Base-by-base conservation (phyloP, 2,888 invertebrate genomes). In the Ichneumoninae sp. region DNA sequence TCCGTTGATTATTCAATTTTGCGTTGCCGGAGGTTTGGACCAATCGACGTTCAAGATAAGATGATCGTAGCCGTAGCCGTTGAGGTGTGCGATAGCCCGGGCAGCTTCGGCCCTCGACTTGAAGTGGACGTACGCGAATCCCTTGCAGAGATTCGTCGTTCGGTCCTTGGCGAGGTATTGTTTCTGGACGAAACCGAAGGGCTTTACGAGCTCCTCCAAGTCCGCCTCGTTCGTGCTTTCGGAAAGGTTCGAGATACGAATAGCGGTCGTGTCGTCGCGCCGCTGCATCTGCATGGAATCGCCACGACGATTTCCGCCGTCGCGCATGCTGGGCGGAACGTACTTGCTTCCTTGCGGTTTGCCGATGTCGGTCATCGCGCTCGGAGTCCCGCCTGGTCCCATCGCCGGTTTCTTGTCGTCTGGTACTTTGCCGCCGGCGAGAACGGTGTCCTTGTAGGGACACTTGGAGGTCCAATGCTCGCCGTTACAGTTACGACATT, bases 401-500 rank as follows among this genome's bases (percentile, higher is more conserved):
- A 84, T 40, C 0, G 89, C 82, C 3, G 92, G 90, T 82, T 94
- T 94, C 86, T 94, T 94, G 30, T 94, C 94, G 19, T 93, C 94
- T 1, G 91, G 88, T 36, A 91, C 89, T 90, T 93, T 93, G 82
- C 95, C 94, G 87, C 96, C 96, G 77, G 96, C 96, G 90, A 97
- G 94, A 89, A 96, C 96, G 0, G 98, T 97, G 91, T 99, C 98
- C 94, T 98, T 99, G 96, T 98, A 99, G 0, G 99, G 99, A 95
- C 99, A 99, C 92, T 98, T 97, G 57, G 98, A 96, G 50, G 99
- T 99, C 99, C 99, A 99, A 95, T 99, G 99, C 92, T 99, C 99
- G 76, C 99, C 98, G 91, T 97, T 97, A 93, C 98, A 98, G 84
- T 96, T 97, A 94, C 98, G 96, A 92, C 98, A 98, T 93, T 97